Evolutionary conservation across 2,888 invertebrate genomes (phyloP).

Genomic region (Cephus spinipes): DNA sequence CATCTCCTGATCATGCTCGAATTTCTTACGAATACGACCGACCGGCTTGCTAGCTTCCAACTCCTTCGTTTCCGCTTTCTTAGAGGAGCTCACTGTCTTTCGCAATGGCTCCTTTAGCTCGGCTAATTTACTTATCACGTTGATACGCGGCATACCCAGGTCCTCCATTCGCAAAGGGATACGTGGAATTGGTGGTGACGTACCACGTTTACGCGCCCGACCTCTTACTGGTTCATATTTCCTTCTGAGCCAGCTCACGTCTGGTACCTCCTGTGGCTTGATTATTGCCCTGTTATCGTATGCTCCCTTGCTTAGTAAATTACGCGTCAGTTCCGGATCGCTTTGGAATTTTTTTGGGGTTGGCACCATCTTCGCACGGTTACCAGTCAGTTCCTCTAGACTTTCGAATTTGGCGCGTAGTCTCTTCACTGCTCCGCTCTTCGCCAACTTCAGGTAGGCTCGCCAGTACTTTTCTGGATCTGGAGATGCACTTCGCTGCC

Average conservation of each 20-base stretch:
- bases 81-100: slow-evolving; percentile 23
- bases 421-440: slow-evolving; percentile 82
- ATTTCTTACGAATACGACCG: slow-evolving; percentile 78
- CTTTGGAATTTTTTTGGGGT: slow-evolving; percentile 75
- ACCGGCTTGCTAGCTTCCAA: slow-evolving; percentile 71
- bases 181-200: slow-evolving; percentile 75
- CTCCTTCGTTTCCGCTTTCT: slow-evolving; percentile 56
- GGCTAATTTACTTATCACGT: slow-evolving; percentile 89
- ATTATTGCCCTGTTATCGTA: slow-evolving; percentile 68
- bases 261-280: slow-evolving; percentile 69
- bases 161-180: slow-evolving; percentile 76
- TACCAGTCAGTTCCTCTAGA: slow-evolving; percentile 68
- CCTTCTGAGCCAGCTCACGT: slow-evolving; percentile 73
- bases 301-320: slow-evolving; percentile 68
- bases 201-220: slow-evolving; percentile 67
- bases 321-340: slow-evolving; percentile 81
- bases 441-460: slow-evolving; percentile 77
- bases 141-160: slow-evolving; percentile 88
- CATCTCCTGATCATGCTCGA: slow-evolving; percentile 71
- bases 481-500: slow-evolving; percentile 80
- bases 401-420: slow-evolving; percentile 84
- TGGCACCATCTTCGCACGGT: slow-evolving; percentile 52
- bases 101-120: slow-evolving; percentile 66
- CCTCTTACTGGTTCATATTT: slow-evolving; percentile 72
- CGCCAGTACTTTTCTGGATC: slow-evolving; percentile 79